Evolutionary conservation across 2,797 vertebrate genomes (phyloP).

Genomic region (Poecilia velifera): DNA sequence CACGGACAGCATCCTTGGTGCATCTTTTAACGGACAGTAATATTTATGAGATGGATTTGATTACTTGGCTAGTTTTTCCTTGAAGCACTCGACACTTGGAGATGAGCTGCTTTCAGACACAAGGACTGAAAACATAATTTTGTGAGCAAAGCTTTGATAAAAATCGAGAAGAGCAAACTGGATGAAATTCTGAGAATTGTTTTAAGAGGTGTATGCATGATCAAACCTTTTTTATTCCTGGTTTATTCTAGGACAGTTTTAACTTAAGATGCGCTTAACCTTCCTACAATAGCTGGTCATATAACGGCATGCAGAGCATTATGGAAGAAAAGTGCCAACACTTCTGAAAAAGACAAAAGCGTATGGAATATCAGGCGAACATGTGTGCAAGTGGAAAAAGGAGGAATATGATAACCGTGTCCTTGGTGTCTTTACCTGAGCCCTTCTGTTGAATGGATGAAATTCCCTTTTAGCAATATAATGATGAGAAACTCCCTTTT

Average conservation of each 20-base stretch:
- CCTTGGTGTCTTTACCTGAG: conserved; percentile 1
- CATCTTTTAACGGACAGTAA: background rate
- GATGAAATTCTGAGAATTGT: no score
- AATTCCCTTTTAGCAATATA: background rate
- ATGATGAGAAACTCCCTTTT: background rate
- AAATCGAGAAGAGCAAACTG: no score
- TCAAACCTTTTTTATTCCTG: background rate
- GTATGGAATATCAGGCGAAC: background rate
- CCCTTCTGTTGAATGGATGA: background rate
- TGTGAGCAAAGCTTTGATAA: no score
- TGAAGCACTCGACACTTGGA: background rate
- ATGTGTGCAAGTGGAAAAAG: background rate
- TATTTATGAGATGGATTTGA: background rate
- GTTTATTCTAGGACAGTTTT: background rate
- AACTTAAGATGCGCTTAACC: background rate
- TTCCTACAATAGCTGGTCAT: background rate
- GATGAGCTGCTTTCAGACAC: no score
- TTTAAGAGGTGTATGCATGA: no score
- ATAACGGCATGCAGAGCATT: background rate
- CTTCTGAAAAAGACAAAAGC: conserved; percentile 4
- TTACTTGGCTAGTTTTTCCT: background rate
- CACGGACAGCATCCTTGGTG: background rate
- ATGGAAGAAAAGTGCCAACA: background rate
- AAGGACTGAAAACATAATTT: no score
- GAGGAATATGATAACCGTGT: background rate